A percentile compares a stretch with the other conserved stretches of the same genome.
Evolutionary conservation across 1,140 invertebrate genomes (phyloP).

Genomic region (Calephelis nemesis): DNA sequence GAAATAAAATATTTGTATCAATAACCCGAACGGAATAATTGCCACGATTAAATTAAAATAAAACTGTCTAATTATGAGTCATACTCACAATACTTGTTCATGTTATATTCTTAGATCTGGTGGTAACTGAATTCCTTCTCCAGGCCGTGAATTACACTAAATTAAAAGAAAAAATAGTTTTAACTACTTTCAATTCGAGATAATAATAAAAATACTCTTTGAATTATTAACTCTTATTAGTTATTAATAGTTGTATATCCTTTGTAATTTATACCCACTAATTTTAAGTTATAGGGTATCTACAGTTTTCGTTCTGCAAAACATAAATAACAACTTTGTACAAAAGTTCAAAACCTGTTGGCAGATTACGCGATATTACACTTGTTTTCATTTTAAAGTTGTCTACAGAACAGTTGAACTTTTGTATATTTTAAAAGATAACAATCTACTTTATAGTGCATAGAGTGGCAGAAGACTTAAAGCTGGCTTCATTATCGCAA

Average conservation of each 20-base stretch:
- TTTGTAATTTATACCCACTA: too few species aligned
- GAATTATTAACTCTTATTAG: too few species aligned
- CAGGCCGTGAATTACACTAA: conserved; percentile 56
- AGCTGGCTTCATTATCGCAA: conserved; percentile 39
- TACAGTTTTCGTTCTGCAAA: not conserved
- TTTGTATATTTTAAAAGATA: conserved; percentile 27
- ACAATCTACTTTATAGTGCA: not conserved
- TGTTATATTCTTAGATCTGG: conserved; percentile 48
- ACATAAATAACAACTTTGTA: conserved; percentile 51
- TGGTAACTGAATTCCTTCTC: conserved; percentile 40
- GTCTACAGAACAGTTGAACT: conserved; percentile 41
- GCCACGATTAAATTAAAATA: not conserved
- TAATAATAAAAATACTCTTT: not conserved
- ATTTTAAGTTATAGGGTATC: not conserved
- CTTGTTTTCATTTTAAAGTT: not conserved
- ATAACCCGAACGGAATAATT: not conserved
- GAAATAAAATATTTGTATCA: not conserved
- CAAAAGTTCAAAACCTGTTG: conserved; percentile 57
- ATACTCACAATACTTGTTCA: conserved; percentile 62
- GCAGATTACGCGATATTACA: conserved; percentile 5
- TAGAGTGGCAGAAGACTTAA: conserved; percentile 41
- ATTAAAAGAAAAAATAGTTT: conserved; percentile 46
- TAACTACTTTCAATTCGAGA: conserved; percentile 8
- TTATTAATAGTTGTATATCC: too few species aligned
- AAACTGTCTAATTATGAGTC: conserved; percentile 23